These are phyloP conservation scores for Mastomys natalensis DNA, from an alignment of 2,113 vertebrate genomes.

Conservation along the genomic window DNA sequence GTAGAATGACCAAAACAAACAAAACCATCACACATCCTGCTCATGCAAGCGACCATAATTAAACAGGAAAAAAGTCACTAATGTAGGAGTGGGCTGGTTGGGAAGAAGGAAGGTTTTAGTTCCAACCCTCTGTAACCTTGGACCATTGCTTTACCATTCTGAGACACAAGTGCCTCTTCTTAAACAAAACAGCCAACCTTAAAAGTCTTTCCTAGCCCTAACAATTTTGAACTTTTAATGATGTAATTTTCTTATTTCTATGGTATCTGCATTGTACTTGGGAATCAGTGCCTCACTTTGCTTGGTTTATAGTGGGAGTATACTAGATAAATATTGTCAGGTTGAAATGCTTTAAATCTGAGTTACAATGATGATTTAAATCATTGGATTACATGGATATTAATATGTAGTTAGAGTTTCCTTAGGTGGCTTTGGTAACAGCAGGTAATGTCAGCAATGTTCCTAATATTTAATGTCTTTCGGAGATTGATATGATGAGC, in stretches of 20 bases:
- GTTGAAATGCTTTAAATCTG: not conserved
- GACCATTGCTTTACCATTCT: not conserved
- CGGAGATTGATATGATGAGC: not conserved
- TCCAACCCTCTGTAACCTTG: not conserved
- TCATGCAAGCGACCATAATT: not conserved
- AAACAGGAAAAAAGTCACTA: not conserved
- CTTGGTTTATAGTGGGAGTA: not conserved
- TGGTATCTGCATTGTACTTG: not conserved
- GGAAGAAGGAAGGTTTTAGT: not conserved
- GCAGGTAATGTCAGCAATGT: constrained; percentile 8
- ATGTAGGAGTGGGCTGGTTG: not conserved
- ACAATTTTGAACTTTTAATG: not conserved
- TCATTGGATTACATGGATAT: not conserved
- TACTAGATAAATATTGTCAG: constrained; percentile 18
- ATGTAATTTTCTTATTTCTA: not conserved
- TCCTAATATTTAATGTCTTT: not conserved
- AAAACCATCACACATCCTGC: not conserved
- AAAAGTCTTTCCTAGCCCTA: not conserved
- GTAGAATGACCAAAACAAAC: not conserved
- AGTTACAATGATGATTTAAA: constrained; percentile 19
- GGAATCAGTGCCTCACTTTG: constrained; percentile 19
- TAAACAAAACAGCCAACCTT: not conserved
- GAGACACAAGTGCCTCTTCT: not conserved
- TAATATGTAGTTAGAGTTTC: not conserved
- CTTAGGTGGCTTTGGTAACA: constrained; percentile 15